A percentile compares a stretch with the other conserved stretches of the same genome.
Conservation (phyloP, 2,888 invertebrate species). For the Rotaria magnacalcarata region DNA sequence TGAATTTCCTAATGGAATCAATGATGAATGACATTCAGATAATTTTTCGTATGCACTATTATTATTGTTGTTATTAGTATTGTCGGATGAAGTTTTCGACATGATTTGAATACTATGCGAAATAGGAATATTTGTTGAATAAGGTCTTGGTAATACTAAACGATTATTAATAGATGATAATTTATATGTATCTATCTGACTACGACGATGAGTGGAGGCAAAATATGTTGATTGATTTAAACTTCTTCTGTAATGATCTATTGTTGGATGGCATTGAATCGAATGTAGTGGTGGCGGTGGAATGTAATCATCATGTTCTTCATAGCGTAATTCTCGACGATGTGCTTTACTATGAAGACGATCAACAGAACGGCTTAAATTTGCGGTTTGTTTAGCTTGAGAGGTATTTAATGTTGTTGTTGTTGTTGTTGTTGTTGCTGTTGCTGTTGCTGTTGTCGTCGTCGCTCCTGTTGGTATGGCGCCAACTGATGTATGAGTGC, state of each 20-base stretch:
- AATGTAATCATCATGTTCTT: conserved; percentile 31
- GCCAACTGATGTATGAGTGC: neutral
- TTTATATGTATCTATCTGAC: conserved; percentile 3
- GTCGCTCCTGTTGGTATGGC: neutral
- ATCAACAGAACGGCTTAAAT: conserved; percentile 8
- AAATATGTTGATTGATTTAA: neutral
- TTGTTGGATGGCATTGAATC: conserved; percentile 15
- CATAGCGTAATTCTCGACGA: conserved; percentile 13
- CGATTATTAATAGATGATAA: neutral
- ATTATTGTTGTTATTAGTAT: neutral
- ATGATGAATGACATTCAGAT: conserved; percentile 6
- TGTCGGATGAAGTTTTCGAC: neutral
- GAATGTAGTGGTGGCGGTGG: neutral
- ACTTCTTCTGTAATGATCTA: neutral
- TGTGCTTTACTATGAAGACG: neutral
- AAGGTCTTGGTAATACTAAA: neutral
- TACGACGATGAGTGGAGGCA: neutral
- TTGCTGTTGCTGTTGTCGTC: too few species aligned
- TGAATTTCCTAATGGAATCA: conserved; percentile 4
- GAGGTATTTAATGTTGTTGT: too few species aligned
- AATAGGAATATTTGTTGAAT: neutral
- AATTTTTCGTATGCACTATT: conserved; percentile 10
- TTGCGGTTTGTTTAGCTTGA: neutral
- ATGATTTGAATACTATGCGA: neutral
- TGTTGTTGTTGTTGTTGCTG: neutral